Evolutionary conservation across 2,797 vertebrate species (phyloP), one percentile per base, ranked within the genome.

Genomic region (Gastrophryne carolinensis): DNA sequence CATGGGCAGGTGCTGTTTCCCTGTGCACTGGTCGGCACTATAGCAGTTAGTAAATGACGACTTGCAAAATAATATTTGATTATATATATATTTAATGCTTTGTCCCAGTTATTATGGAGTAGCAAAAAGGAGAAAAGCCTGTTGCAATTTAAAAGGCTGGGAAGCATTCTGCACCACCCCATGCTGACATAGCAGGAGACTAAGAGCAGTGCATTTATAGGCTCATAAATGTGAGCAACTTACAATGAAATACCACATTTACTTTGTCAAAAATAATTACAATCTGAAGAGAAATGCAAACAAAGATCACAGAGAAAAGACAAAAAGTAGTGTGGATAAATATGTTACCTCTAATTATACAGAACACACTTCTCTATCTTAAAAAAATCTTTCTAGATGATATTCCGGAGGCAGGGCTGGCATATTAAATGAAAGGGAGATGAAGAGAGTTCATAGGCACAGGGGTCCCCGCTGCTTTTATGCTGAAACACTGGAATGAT

Each of bases 401-500:
- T 54, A 39, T n/a, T 23, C 6, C 32, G 26, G 29, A 54, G 34
- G 35, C 34, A 67, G 53, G 56, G 56, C 54, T 56, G 37, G 37
- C 37, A 54, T 39, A 11, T 37, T 27, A 54, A 54, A 54, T 53
- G 30, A 54, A 68, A 39, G n/a, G 29, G 53, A 68, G 32, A 39
- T 68, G 49, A 37, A 49, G 17, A 56, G 34, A 57, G 49, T 35
- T 54, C 56, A 58, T 29, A 32, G 30, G 53, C 37, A 26, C 24
- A 24, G 5, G 39, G 54, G 12, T 7, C 21, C 26, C 63, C 41
- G 53, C 21, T 24, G 61, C 21, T 73, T 73, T 49, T 58, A 57
- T 66, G 63, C 54, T 67, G 44, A 66, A 47, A 63, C 67, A n/a
- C 17, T 50, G 27, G 52, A 60, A 39, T 65, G 68, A 66, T 65